These are phyloP conservation scores for Trachymyrmex septentrionalis DNA, from an alignment of 1,140 invertebrate species.

Conservation along the genomic window DNA sequence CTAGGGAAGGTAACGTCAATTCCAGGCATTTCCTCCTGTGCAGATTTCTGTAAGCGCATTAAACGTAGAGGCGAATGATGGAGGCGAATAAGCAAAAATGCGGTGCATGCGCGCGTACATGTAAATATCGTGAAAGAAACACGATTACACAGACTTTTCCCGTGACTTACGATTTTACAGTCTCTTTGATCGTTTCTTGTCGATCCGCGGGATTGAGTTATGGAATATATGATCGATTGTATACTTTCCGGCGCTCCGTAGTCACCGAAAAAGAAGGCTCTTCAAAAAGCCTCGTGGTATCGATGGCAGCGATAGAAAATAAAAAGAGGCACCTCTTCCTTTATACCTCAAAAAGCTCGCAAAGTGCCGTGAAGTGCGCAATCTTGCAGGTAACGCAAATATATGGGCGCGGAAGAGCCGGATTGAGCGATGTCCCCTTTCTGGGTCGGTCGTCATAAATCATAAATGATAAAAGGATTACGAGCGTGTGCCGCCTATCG, in stretches of 20 bases:
- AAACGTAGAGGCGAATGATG: neutral
- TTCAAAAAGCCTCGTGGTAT: conserved; percentile 14
- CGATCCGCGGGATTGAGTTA: conserved; percentile 22
- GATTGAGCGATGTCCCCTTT: conserved; percentile 57
- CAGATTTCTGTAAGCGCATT: conserved; percentile 1
- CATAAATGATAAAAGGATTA: conserved; percentile 42
- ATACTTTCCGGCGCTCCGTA: neutral
- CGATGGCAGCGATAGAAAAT: conserved; percentile 10
- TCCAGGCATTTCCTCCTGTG: neutral
- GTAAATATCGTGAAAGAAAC: conserved; percentile 7
- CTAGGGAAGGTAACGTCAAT: neutral
- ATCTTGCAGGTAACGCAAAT: conserved; percentile 55
- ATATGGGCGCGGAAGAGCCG: conserved; percentile 25
- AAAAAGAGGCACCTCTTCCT: neutral
- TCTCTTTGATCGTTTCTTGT: neutral
- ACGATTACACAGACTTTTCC: conserved; percentile 11
- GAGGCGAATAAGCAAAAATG: neutral
- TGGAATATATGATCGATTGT: conserved; percentile 10
- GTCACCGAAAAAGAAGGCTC: neutral
- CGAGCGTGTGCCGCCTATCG: conserved; percentile 16
- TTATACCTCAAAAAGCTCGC: neutral
- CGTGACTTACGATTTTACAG: neutral
- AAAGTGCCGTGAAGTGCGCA: conserved; percentile 40
- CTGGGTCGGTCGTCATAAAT: conserved; percentile 51
- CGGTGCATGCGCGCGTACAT: neutral